Conservation (phyloP, 2,888 invertebrate species). For the Volucella zonaria region DNA sequence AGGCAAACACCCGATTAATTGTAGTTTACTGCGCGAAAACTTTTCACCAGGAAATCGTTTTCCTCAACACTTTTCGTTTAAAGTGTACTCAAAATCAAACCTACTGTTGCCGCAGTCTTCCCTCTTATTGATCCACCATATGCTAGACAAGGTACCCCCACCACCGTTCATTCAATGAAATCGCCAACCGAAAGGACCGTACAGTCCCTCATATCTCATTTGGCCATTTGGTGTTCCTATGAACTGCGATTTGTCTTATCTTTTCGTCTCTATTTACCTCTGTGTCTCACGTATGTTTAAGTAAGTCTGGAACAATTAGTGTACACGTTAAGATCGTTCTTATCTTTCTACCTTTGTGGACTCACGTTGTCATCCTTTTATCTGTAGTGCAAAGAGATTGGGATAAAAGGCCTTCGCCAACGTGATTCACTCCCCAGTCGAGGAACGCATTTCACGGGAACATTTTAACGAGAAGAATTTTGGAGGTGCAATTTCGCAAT, state of each 20-base stretch:
- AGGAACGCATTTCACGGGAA: slow-evolving; percentile 17
- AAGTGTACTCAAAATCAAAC: too few relatives aligned
- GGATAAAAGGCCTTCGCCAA: slow-evolving; percentile 51
- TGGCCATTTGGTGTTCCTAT: too few relatives aligned
- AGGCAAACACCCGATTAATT: too few relatives aligned
- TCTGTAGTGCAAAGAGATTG: slow-evolving; percentile 43
- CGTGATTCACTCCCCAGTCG: slow-evolving; percentile 45
- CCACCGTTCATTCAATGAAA: too few relatives aligned
- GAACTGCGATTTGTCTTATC: neutral
- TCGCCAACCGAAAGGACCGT: too few relatives aligned
- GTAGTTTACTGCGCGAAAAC: too few relatives aligned
- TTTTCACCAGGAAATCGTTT: too few relatives aligned
- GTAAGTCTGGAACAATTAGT: slow-evolving; percentile 5
- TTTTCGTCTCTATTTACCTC: slow-evolving; percentile 22
- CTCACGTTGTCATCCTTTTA: slow-evolving; percentile 76
- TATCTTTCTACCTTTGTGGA: slow-evolving; percentile 76
- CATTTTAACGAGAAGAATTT: slow-evolving; percentile 13
- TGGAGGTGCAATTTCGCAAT: slow-evolving; percentile 24
- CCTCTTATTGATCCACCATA: too few relatives aligned
- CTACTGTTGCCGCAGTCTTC: too few relatives aligned
- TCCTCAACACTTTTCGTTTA: too few relatives aligned
- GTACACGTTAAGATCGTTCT: slow-evolving; percentile 26
- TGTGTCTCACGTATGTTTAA: slow-evolving; percentile 53
- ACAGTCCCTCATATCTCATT: too few relatives aligned
- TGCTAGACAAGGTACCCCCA: too few relatives aligned